These are phyloP conservation scores for Tetropium fuscum DNA, from an alignment of 2,888 invertebrate genomes.

Conservation along the genomic window DNA sequence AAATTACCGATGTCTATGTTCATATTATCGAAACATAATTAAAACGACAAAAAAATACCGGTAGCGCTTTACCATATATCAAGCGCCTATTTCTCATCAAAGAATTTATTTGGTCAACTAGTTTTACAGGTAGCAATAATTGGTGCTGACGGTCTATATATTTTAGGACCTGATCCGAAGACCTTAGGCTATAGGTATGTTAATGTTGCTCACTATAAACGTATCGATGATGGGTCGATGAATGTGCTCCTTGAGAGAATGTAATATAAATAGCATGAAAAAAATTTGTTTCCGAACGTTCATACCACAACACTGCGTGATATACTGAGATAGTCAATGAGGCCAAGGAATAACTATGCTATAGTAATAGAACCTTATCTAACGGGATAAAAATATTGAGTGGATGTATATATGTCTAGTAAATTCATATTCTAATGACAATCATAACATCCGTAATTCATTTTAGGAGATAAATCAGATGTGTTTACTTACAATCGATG, in stretches of 20 bases:
- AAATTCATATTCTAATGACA: too few species aligned
- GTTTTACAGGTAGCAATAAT: conserved; percentile 16
- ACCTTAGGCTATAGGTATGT: conserved; percentile 17
- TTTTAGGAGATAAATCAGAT: too few species aligned
- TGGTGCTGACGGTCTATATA: conserved; percentile 4
- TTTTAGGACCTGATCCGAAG: conserved; percentile 18
- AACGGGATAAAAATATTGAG: too few species aligned
- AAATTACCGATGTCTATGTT: conserved; percentile 20
- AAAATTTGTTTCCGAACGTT: not conserved
- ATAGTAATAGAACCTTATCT: too few species aligned
- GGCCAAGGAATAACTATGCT: too few species aligned
- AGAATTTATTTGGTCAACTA: conserved; percentile 5
- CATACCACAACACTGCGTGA: too few species aligned
- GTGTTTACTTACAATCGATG: too few species aligned
- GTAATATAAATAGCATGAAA: not conserved
- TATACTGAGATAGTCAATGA: too few species aligned
- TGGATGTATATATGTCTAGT: too few species aligned
- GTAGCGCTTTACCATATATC: conserved; percentile 15
- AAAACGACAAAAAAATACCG: conserved; percentile 14
- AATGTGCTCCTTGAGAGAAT: conserved; percentile 4
- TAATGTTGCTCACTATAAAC: not conserved
- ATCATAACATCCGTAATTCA: too few species aligned
- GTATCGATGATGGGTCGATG: conserved; percentile 7
- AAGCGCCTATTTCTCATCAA: not conserved
- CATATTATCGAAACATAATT: conserved; percentile 22